Percentiles rank a stretch among this genome's conserved stretches.
These are phyloP conservation scores for Pocillopora damicornis DNA, from an alignment of 64 coral and sea anemone genomes.

Conservation along the genomic window DNA sequence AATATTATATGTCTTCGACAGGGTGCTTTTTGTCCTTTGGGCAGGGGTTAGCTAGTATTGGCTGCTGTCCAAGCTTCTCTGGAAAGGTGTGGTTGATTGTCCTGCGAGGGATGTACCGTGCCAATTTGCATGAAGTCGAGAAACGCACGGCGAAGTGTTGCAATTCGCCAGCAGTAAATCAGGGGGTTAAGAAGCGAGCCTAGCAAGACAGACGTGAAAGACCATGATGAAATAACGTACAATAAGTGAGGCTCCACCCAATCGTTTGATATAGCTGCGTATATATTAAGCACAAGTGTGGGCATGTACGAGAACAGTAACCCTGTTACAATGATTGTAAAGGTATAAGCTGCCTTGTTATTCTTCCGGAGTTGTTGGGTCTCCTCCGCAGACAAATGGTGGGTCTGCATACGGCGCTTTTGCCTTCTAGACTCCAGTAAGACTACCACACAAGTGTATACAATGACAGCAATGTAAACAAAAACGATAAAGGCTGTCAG, in stretches of 20 bases:
- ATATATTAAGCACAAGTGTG: neutral
- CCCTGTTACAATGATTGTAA: neutral
- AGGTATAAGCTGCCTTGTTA: neutral
- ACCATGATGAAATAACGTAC: neutral
- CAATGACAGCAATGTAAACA: neutral
- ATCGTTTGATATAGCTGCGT: neutral
- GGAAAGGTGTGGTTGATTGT: too few relatives aligned
- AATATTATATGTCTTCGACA: too few relatives aligned
- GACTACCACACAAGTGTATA: neutral
- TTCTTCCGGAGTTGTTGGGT: neutral
- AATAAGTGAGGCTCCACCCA: neutral
- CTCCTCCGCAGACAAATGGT: neutral
- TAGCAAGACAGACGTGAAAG: neutral
- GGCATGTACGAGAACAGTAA: neutral
- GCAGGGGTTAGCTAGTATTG: too few relatives aligned
- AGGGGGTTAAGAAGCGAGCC: neutral
- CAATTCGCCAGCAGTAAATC: neutral
- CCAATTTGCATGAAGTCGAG: neutral
- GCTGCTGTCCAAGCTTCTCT: too few relatives aligned
- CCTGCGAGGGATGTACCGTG: too few relatives aligned
- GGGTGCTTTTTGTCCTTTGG: too few relatives aligned
- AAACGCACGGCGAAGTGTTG: neutral
- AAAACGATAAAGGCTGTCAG: neutral
- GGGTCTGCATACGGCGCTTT: too few relatives aligned
- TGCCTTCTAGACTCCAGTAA: neutral